Evolutionary conservation across 2,797 vertebrate species (phyloP).

Genomic region (Sebastes paucispinis): DNA sequence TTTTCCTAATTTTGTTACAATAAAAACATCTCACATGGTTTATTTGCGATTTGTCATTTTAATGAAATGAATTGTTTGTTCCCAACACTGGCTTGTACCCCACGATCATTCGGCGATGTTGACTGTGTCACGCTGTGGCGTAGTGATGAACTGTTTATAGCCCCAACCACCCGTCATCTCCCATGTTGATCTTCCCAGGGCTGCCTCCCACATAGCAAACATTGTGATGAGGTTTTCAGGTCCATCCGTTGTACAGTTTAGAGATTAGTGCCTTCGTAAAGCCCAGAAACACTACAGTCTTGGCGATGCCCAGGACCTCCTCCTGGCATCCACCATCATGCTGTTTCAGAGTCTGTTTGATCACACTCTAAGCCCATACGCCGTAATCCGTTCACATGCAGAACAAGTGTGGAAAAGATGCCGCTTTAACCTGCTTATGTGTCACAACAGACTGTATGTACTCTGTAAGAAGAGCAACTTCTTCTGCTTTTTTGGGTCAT

Average conservation of each 20-base stretch:
- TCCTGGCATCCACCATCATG: constrained; percentile 1
- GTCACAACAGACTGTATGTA: background rate
- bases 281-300: background rate
- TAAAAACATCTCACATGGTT: background rate
- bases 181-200: background rate
- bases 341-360: constrained; percentile 40
- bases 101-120: background rate
- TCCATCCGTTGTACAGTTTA: background rate
- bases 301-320: constrained; percentile 6
- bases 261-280: constrained; percentile 18
- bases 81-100: background rate
- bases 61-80: background rate
- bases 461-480: background rate
- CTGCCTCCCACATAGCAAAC: constrained; percentile 6
- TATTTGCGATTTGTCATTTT: background rate
- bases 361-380: constrained; percentile 11
- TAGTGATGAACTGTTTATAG: background rate
- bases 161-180: background rate
- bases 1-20: background rate
- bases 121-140: background rate
- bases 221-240: constrained; percentile 12
- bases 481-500: background rate
- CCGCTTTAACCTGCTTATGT: background rate
- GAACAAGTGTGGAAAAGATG: constrained; percentile 3
- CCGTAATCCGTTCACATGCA: constrained; percentile 33